These are phyloP conservation scores for Pao palembangensis DNA, from an alignment of 2,113 vertebrate species.

Conservation along the genomic window DNA sequence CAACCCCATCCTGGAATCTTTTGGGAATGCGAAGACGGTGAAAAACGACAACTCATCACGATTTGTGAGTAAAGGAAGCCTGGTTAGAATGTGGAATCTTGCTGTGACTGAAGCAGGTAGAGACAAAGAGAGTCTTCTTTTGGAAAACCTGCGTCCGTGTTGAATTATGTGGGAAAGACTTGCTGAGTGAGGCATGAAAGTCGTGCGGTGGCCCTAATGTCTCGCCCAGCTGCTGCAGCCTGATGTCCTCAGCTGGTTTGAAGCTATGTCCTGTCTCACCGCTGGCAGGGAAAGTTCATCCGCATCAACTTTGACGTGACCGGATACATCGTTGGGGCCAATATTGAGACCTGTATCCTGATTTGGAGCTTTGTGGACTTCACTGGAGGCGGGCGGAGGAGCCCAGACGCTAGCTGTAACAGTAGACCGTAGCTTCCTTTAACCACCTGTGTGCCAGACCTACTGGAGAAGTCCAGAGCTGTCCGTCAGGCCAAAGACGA, in stretches of 20 bases:
- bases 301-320: constrained; percentile 98
- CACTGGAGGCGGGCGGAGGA: too few relatives aligned
- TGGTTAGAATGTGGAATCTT: too few relatives aligned
- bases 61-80: constrained; percentile 84
- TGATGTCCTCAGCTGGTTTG: neutral
- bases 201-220: too few relatives aligned
- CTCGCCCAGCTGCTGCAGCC: too few relatives aligned
- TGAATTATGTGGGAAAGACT: too few relatives aligned
- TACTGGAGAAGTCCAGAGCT: constrained; percentile 96
- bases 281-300: constrained; percentile 93
- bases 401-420: neutral
- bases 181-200: too few relatives aligned
- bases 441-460: constrained; percentile 77
- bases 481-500: constrained; percentile 98
- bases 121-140: neutral
- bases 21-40: constrained; percentile 97
- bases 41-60: constrained; percentile 99
- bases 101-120: neutral
- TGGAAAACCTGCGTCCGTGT: neutral
- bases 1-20: constrained; percentile 96
- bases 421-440: constrained; percentile 60
- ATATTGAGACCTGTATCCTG: constrained; percentile 99
- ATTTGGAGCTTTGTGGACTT: neutral
- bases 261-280: constrained; percentile 16
- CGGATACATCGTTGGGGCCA: constrained; percentile 97